phyloP scores from a whole-genome alignment of 2,797 vertebrate genomes.

The Clarias fuscus region DNA sequence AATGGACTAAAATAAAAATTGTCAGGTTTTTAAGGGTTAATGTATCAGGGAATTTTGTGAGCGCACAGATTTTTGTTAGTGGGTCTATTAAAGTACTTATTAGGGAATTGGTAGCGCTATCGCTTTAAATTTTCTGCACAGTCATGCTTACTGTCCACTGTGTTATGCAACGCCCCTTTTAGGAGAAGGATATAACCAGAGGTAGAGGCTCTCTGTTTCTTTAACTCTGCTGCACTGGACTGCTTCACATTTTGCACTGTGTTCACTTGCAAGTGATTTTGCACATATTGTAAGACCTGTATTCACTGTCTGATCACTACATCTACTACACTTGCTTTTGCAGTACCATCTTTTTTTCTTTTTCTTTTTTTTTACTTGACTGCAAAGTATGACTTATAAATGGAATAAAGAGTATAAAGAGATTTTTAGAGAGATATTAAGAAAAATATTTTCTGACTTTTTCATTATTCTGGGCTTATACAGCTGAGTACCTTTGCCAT shows the following conservation, averaged over 20 bases:
- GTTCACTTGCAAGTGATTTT: background rate
- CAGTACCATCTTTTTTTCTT: background rate
- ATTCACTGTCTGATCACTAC: background rate
- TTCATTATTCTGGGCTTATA: slow-evolving; percentile 36
- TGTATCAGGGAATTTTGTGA: background rate
- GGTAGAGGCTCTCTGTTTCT: background rate
- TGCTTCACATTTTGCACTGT: background rate
- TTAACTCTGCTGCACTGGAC: background rate
- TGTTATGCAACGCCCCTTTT: slow-evolving; percentile 41
- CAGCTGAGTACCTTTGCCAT: slow-evolving; percentile 50
- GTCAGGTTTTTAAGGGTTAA: too few species aligned
- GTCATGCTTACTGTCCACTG: slow-evolving; percentile 53
- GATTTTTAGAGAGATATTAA: background rate
- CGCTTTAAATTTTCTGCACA: slow-evolving; percentile 53
- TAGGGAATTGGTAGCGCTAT: background rate
- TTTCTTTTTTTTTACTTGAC: background rate
- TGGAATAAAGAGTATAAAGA: background rate
- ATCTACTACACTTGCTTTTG: background rate
- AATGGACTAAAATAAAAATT: too few species aligned
- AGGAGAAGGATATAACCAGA: background rate
- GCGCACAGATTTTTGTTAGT: background rate
- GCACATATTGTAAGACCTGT: background rate
- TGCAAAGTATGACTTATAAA: background rate
- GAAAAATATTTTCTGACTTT: background rate
- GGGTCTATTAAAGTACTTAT: background rate